A percentile compares a stretch with the other conserved stretches of the same genome.
Evolutionary conservation across 1,140 invertebrate species (phyloP).

Genomic region (Oryctes rhinoceros): DNA sequence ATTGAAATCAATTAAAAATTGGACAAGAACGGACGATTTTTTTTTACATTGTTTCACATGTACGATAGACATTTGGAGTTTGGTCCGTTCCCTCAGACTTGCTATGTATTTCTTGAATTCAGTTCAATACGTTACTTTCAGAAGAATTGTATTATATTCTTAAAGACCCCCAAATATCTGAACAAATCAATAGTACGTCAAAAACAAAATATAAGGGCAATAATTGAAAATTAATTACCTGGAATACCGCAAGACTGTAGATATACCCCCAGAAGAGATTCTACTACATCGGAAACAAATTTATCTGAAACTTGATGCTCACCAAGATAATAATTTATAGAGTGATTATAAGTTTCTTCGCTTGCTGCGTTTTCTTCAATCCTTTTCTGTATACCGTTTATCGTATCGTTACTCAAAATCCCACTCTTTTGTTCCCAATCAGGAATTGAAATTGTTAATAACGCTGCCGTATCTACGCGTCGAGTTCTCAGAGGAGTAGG

Average conservation of each 20-base stretch:
- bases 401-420: slow-evolving; percentile 50
- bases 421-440: slow-evolving; percentile 61
- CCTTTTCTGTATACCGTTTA: slow-evolving; percentile 39
- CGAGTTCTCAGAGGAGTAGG: slow-evolving; percentile 8
- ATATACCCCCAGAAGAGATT: slow-evolving; percentile 85
- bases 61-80: no score
- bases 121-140: no score
- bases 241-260: slow-evolving; percentile 67
- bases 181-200: no score
- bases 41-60: no score
- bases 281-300: slow-evolving; percentile 81
- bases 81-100: no score
- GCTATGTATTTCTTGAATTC: no score
- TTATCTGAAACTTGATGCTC: slow-evolving; percentile 68
- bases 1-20: no score
- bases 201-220: no score
- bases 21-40: no score
- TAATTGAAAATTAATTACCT: slow-evolving; percentile 53
- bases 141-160: no score
- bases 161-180: no score
- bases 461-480: slow-evolving; percentile 40
- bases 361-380: slow-evolving; percentile 51
- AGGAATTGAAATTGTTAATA: slow-evolving; percentile 62
- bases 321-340: slow-evolving; percentile 62
- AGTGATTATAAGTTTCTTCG: slow-evolving; percentile 53